Evolutionary conservation across 2,113 vertebrate species (phyloP).

Genomic region (Nycticebus coucang): DNA sequence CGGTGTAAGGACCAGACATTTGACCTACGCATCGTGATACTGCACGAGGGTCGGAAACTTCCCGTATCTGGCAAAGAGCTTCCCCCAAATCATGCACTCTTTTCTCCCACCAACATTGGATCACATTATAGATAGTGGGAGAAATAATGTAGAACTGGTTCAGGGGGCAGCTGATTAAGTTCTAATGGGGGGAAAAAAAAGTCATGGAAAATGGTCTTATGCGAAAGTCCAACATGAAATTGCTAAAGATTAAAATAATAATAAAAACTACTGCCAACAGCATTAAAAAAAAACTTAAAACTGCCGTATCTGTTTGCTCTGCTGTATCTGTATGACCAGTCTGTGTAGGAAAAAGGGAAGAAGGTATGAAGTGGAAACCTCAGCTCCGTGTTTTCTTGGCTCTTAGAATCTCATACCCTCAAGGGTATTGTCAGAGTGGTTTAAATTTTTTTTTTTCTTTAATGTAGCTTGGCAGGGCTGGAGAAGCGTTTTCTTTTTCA

Average conservation of each 20-base stretch:
- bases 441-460: neutral
- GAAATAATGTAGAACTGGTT: neutral
- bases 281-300: neutral
- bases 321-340: neutral
- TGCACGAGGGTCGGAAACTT: neutral
- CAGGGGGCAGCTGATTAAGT: slow-evolving; percentile 39
- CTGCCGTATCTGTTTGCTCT: no score
- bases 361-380: slow-evolving; percentile 7
- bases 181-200: slow-evolving; percentile 18
- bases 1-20: neutral
- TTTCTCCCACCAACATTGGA: neutral
- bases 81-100: neutral
- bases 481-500: slow-evolving; percentile 55
- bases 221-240: slow-evolving; percentile 50
- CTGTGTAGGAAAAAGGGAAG: neutral
- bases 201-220: slow-evolving; percentile 44
- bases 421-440: neutral
- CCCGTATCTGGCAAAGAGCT: neutral
- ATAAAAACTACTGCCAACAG: slow-evolving; percentile 27
- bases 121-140: slow-evolving; percentile 3
- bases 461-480: slow-evolving; percentile 40
- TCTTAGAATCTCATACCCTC: neutral
- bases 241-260: slow-evolving; percentile 58
- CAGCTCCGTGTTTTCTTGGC: slow-evolving; percentile 7
- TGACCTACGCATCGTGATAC: neutral